Percentiles rank a stretch among this genome's conserved stretches.
Conservation (phyloP, 1,140 invertebrate genomes). For the Psix sp. region DNA sequence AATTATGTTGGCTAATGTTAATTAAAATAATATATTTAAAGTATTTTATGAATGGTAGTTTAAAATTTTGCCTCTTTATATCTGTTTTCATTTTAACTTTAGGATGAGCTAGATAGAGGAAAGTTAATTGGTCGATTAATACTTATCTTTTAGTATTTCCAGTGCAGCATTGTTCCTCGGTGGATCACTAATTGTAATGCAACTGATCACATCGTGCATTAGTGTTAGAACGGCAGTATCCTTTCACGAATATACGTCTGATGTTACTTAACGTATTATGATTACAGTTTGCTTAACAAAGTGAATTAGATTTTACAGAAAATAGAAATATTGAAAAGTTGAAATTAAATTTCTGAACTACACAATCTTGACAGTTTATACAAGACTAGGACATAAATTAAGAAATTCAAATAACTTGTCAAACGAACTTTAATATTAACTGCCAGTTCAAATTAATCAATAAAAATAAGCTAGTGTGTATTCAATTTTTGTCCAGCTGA, state of each 20-base stretch:
- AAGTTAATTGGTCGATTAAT: slow-evolving; percentile 40
- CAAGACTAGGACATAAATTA: neutral
- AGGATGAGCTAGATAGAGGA: too few species aligned
- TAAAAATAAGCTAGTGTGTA: too few species aligned
- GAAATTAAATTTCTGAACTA: neutral
- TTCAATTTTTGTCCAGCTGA: too few species aligned
- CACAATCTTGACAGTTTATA: neutral
- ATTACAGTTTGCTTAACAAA: slow-evolving; percentile 7
- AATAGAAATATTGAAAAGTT: slow-evolving; percentile 4
- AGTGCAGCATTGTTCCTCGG: slow-evolving; percentile 26
- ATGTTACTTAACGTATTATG: slow-evolving; percentile 10
- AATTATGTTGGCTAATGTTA: too few species aligned
- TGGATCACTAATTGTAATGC: slow-evolving; percentile 35
- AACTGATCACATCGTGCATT: slow-evolving; percentile 30
- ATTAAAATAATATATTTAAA: too few species aligned
- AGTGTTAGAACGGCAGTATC: slow-evolving; percentile 15
- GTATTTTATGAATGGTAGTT: too few species aligned
- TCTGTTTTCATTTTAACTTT: too few species aligned
- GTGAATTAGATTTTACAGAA: neutral
- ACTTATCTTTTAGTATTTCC: slow-evolving; percentile 28
- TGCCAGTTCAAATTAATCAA: too few species aligned
- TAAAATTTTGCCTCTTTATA: too few species aligned
- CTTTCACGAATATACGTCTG: slow-evolving; percentile 10
- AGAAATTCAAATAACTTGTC: too few species aligned
- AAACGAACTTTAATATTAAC: too few species aligned